A percentile compares a stretch with the other conserved stretches of the same genome.
These are phyloP conservation scores for Smittia sp. DNA, from an alignment of 2,888 invertebrate species.

Conservation along the genomic window DNA sequence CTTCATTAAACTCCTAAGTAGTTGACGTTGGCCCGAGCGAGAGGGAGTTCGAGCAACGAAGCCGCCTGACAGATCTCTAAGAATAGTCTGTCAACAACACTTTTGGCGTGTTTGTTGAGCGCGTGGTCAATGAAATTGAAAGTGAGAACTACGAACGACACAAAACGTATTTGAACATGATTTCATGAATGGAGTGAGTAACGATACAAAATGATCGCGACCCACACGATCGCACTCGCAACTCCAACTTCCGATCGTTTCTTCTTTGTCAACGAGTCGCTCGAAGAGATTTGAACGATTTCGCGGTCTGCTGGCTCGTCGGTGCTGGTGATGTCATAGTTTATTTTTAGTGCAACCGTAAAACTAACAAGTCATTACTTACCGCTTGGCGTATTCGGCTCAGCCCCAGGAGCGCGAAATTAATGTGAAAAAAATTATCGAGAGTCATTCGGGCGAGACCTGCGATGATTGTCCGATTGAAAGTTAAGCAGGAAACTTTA, in stretches of 20 bases:
- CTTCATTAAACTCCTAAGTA: neutral
- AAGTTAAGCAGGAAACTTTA: neutral
- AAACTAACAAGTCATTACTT: neutral
- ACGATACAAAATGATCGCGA: neutral
- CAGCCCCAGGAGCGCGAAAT: conserved; percentile 24
- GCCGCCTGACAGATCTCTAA: neutral
- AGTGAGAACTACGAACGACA: conserved; percentile 37
- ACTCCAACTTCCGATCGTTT: conserved; percentile 25
- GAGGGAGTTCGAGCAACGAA: neutral
- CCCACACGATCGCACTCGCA: neutral
- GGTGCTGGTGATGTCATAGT: conserved; percentile 25
- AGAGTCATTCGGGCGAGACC: conserved; percentile 8
- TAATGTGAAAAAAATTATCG: neutral
- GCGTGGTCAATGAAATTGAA: conserved; percentile 39
- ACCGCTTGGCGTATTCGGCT: neutral
- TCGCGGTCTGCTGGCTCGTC: neutral
- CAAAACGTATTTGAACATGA: neutral
- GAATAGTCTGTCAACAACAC: neutral
- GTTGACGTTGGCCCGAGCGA: too few relatives aligned
- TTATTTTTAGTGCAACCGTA: neutral
- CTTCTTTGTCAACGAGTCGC: neutral
- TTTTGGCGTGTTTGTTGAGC: neutral
- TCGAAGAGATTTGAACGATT: conserved; percentile 11
- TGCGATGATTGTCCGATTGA: neutral
- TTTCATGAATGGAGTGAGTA: neutral